Percentiles rank a stretch among this genome's conserved stretches.
Conservation (phyloP, 2,797 vertebrate species). For the Huso huso region DNA sequence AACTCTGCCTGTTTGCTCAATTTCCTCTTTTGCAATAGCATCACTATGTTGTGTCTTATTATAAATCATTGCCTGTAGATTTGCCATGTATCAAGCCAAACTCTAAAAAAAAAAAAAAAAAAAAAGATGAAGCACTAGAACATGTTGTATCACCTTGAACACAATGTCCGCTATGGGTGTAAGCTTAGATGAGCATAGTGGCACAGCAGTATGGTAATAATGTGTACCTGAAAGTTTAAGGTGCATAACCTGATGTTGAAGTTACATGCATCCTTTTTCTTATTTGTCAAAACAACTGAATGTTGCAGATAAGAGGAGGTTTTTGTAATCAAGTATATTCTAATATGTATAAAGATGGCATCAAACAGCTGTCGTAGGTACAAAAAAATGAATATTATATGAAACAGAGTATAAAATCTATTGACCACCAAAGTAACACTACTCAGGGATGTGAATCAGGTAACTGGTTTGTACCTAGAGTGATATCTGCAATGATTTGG, state of each 20-base stretch:
- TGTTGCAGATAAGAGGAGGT: too few species aligned
- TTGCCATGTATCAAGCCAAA: slow-evolving; percentile 57
- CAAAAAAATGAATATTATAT: not conserved
- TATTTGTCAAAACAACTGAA: too few species aligned
- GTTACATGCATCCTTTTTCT: too few species aligned
- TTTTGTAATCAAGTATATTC: too few species aligned
- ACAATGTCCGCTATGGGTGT: slow-evolving; percentile 5
- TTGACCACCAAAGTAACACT: too few species aligned
- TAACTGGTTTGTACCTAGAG: too few species aligned
- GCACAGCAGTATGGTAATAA: not conserved
- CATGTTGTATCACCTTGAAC: slow-evolving; percentile 19
- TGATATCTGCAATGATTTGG: too few species aligned
- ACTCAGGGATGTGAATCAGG: too few species aligned
- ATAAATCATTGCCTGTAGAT: slow-evolving; percentile 57
- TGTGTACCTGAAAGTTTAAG: slow-evolving; percentile 4
- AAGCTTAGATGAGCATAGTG: slow-evolving; percentile 15
- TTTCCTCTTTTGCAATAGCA: slow-evolving; percentile 52
- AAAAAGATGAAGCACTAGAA: slow-evolving; percentile 8
- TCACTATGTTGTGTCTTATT: slow-evolving; percentile 50
- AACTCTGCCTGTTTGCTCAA: slow-evolving; percentile 58
- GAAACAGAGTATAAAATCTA: too few species aligned
- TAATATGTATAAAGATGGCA: not conserved
- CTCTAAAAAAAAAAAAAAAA: too few species aligned
- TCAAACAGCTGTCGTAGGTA: not conserved
- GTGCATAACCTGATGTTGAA: too few species aligned